phyloP scores from a whole-genome alignment of 1,140 invertebrate genomes.

The Melitaea cinxia region DNA sequence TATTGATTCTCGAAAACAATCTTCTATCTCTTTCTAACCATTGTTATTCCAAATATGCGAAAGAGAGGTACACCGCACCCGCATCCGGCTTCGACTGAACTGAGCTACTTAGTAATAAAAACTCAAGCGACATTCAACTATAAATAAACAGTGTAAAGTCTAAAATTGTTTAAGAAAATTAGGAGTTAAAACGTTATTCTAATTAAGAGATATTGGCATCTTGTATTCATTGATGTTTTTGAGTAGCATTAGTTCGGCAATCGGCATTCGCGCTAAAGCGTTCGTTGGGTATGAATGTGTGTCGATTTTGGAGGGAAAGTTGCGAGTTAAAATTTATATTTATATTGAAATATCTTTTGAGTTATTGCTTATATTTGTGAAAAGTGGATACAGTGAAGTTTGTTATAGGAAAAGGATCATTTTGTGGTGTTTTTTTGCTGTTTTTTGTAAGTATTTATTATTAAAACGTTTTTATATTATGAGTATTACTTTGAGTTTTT shows the following conservation, averaged over 20 bases:
- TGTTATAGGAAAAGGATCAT: neutral
- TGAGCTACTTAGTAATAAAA: conserved; percentile 42
- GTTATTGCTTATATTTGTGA: neutral
- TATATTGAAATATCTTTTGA: neutral
- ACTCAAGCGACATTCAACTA: conserved; percentile 10
- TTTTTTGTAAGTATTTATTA: conserved; percentile 5
- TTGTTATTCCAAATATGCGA: conserved; percentile 3
- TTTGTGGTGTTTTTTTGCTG: conserved; percentile 3
- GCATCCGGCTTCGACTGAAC: conserved; percentile 54
- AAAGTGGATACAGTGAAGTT: conserved; percentile 8
- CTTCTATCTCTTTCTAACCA: conserved; percentile 41
- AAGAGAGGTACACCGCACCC: conserved; percentile 47
- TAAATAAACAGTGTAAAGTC: conserved; percentile 8
- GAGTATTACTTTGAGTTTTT: too few relatives aligned
- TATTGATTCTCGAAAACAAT: conserved; percentile 73
- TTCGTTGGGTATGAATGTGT: neutral
- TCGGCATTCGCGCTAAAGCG: conserved; percentile 45
- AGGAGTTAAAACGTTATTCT: neutral
- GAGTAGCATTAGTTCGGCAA: conserved; percentile 32
- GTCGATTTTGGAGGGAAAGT: neutral
- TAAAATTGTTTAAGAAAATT: conserved; percentile 21
- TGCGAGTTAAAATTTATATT: neutral
- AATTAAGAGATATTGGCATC: conserved; percentile 22
- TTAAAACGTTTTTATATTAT: too few relatives aligned
- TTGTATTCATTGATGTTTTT: conserved; percentile 47